Base-by-base conservation (phyloP, 2,888 invertebrate species). In the Nymphalis c-album region DNA sequence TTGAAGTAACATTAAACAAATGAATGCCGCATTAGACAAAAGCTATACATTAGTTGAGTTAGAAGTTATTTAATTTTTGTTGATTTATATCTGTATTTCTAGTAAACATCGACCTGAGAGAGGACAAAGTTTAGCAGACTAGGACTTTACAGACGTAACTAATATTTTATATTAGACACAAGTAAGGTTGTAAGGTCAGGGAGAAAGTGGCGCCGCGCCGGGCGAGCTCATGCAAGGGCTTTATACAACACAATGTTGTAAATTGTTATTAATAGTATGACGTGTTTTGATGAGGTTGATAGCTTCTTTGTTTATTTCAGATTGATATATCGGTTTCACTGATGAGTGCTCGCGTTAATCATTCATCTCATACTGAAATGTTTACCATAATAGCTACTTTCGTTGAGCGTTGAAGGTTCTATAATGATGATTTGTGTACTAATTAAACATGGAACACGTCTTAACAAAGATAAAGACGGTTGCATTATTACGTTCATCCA, bases 181-280 rank as follows among this genome's bases (percentile, higher is more conserved):
- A 55, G 64, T 64, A 60, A 69, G 69, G 71, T 71, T 60, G 47
- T 60, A 67, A 67, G 71, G 71, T 71, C 60, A 64, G 26, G 63
- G 71, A 64, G 71, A 71, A 71, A 71, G 71, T 71, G 71, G 71
- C 71, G 69, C 69, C 64, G 64, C 47, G 47, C 62, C 60, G 26
- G 18, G 57, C 57, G 40, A 31, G 57, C 46, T 58, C 67, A 64
- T 69, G 58, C 67, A 57, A 63, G 60, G 70, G 67, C 64, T 63
- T 71, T 69, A 67, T 69, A 57, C 50, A 47, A 57, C 59, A 71
- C 71, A 71, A 71, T 71, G 53, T 60, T 57, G 62, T 46, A 67
- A 64, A 71, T 71, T 71, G 61, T 71, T 69, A 71, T 71, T 69
- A 67, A 71, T 71, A 69, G 69, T 62, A 61, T 35, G 64, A 60